Evolutionary conservation across 2,888 invertebrate species (phyloP), one percentile per base, ranked within the genome.

Genomic region (Chymomyza fuscimana): DNA sequence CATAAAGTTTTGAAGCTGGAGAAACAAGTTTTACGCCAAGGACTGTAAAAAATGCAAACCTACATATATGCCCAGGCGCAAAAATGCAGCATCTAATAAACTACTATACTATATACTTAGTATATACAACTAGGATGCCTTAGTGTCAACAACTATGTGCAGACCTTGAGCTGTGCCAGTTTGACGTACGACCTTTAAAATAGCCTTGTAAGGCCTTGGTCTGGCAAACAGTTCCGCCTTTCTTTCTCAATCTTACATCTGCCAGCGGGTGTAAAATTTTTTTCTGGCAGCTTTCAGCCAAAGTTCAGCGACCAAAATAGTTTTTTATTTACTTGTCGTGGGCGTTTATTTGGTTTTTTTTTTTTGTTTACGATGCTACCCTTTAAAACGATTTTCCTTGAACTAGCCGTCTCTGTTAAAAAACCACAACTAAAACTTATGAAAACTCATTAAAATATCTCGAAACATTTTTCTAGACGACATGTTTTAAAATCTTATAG

Each of bases 381-480:
- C 40, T 46, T 46, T 46, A 46, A 12, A 46, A 12, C 12, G 40
- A 10, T 10, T 46, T 46, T 10, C 40, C 40, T 46, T 46, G 40
- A 46, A 46, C 40, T 4, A 7, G 2, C 5, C 32, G 29, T 4
- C 29, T 29, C 29, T 32, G 32, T 1, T 9, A 5, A 32, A 32
- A 32, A 32, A 9, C 32, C 40, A 46, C 40, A 46, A 12, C 12
- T 46, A 46, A 12, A 46, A 46, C 10, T 46, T 46, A 46, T 46
- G 12, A 46, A 46, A 46, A 46, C 40, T 46, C 10, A 46, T 46
- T 46, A 46, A 46, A 46, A 46, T 32, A 52, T 63, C 16, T 1
- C 6, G 4, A 19, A 59, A 36, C 72, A 72, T 72, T 72, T 67
- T 12, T 63, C 72, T 62, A 72, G 59, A 32, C 15, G 51, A n/a